Evolutionary conservation across 2,797 vertebrate genomes (phyloP), one percentile per base, ranked within the genome.

Genomic region (Bradypodion ventrale): DNA sequence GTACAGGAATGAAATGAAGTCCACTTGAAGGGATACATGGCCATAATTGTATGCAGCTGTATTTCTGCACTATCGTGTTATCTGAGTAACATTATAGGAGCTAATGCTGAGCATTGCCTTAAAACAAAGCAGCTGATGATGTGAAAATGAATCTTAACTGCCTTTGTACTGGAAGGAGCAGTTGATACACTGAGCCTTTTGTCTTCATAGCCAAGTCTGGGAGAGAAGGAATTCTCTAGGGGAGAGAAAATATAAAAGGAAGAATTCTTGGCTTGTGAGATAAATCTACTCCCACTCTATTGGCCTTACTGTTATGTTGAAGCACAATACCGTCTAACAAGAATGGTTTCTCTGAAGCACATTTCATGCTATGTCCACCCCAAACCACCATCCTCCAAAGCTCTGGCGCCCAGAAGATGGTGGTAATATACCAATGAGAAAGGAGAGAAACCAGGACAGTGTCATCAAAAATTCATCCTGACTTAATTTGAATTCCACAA

Each of bases 131-230:
- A 60, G 2, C 19, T 84, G 40, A 75, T 75, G 85, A 83, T 73
- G 65, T 84, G 80, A 83, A 87, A 83, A 1, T 7, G 52, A 60
- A 88, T 93, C 92, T 93, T 70, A 93, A 93, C 82, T 82, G 89
- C 79, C 90, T 93, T 92, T 88, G 92, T 93, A 80, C 0, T 4
- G 59, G 82, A 85, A 84, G 86, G n/a, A 92, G 84, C 75, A 5
- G 78, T 76, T 60, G 78, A 95, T 89, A 96, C 95, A 96, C 92
- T 95, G 37, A 5, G 65, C 83, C 91, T 92, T 94, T 96, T 96
- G 95, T 96, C 88, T 1, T 0, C 2, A 0, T 60, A 80, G 81
- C 85, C 44, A 93, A 32, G 83, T 13, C 59, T 15, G 0, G 66
- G 66, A 86, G 78, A 92, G 88, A 78, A 84, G 90, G 83, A 59